Conservation (phyloP, 2,113 vertebrate genomes). For the Limanda limanda region DNA sequence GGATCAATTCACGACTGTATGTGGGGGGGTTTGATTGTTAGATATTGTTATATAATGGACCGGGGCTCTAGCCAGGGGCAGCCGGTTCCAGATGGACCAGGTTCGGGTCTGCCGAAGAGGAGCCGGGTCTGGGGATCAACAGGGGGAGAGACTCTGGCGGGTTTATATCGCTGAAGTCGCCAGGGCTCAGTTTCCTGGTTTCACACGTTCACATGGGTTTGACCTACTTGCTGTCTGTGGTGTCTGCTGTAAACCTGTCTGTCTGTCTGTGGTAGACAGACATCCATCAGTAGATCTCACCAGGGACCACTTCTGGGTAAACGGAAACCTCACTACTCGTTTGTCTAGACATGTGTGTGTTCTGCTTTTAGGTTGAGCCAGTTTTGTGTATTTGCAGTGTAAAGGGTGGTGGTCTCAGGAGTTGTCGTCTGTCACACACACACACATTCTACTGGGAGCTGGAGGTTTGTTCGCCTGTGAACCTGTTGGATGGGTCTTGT, state of each 20-base stretch:
- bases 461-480: constrained; percentile 40
- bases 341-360: not conserved
- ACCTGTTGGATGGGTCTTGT: constrained; percentile 79
- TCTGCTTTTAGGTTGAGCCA: not conserved
- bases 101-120: not conserved
- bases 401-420: constrained; percentile 46
- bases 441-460: not conserved
- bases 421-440: constrained; percentile 20
- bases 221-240: constrained; percentile 31
- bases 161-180: not conserved
- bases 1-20: constrained; percentile 4
- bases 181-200: not conserved
- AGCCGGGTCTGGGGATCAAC: not conserved
- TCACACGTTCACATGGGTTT: not conserved
- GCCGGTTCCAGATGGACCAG: constrained; percentile 2
- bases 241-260: constrained; percentile 1
- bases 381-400: constrained; percentile 16
- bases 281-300: constrained; percentile 14
- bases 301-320: not conserved
- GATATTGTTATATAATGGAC: not conserved
- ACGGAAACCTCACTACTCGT: not conserved
- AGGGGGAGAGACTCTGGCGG: not conserved
- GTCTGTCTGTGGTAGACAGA: constrained; percentile 5
- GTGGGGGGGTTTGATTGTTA: too few relatives aligned
- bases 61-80: not conserved